A percentile compares a stretch with the other conserved stretches of the same genome.
Evolutionary conservation across 2,888 invertebrate genomes (phyloP).

Genomic region (Mesorhabditis sp.): DNA sequence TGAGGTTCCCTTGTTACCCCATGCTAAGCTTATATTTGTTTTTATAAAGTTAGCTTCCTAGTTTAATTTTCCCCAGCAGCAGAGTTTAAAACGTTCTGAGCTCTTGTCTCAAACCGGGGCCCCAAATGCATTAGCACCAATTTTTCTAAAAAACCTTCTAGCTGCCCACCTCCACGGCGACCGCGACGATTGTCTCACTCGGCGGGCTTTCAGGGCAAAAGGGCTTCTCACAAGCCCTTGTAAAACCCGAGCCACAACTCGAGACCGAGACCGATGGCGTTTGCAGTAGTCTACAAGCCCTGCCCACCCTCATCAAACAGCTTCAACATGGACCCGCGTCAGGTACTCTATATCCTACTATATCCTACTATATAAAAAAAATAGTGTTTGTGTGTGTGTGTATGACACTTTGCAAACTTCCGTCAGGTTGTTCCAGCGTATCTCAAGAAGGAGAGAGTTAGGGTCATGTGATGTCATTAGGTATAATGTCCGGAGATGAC

Average conservation of each 20-base stretch:
- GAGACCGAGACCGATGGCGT: not conserved
- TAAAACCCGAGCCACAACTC: not conserved
- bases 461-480: too few relatives aligned
- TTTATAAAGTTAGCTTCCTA: too few relatives aligned
- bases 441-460: too few relatives aligned
- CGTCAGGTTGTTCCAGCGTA: too few relatives aligned
- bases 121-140: not conserved
- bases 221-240: not conserved
- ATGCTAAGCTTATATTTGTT: too few relatives aligned
- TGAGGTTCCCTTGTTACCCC: too few relatives aligned
- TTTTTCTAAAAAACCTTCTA: slow-evolving; percentile 1
- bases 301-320: slow-evolving; percentile 4
- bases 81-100: not conserved
- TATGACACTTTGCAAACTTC: too few relatives aligned
- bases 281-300: not conserved
- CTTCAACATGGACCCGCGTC: not conserved
- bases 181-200: not conserved
- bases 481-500: too few relatives aligned
- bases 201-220: not conserved
- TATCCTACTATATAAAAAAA: too few relatives aligned
- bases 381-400: too few relatives aligned
- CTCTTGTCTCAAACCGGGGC: not conserved
- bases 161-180: not conserved
- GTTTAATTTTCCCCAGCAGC: too few relatives aligned
- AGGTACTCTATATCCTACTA: too few relatives aligned